These are phyloP conservation scores for Gorsachius goisagi DNA, from an alignment of 2,113 vertebrate species.

Conservation along the genomic window DNA sequence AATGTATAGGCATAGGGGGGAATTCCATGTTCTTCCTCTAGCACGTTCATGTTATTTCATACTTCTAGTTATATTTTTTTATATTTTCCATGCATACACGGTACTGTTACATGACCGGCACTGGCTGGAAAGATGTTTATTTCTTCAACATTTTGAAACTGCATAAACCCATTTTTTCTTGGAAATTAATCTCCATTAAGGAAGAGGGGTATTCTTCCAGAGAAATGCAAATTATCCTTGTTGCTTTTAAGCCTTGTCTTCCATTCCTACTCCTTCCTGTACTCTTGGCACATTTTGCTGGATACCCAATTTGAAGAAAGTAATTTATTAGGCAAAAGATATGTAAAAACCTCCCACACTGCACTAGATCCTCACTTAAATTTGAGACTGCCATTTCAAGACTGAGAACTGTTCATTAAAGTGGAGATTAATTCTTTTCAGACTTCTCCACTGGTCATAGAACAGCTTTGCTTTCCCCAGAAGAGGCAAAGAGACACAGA, in stretches of 20 bases:
- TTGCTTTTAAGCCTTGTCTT: not conserved
- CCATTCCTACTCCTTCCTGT: not conserved
- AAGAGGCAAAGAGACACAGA: not conserved
- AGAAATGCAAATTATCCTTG: not conserved
- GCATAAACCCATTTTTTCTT: not conserved
- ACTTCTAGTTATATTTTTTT: not conserved
- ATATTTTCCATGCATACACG: not conserved
- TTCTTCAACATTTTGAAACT: not conserved
- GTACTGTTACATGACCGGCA: not conserved
- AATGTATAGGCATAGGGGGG: fast-evolving
- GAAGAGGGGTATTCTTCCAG: not conserved
- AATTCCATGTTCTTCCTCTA: not conserved
- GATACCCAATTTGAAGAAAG: not conserved
- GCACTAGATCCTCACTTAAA: not conserved
- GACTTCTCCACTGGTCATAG: not conserved
- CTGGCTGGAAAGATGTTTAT: not conserved
- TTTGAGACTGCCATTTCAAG: not conserved
- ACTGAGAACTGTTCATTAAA: not conserved
- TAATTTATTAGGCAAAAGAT: not conserved
- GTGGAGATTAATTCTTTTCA: not conserved
- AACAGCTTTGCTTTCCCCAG: not conserved
- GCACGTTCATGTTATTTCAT: not conserved
- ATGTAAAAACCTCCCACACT: not conserved
- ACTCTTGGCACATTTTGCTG: not conserved
- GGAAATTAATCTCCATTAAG: not conserved